Percentiles rank a stretch among this genome's conserved stretches.
phyloP scores from a whole-genome alignment of 2,888 invertebrate genomes.

The Chrysotoxum bicinctum region DNA sequence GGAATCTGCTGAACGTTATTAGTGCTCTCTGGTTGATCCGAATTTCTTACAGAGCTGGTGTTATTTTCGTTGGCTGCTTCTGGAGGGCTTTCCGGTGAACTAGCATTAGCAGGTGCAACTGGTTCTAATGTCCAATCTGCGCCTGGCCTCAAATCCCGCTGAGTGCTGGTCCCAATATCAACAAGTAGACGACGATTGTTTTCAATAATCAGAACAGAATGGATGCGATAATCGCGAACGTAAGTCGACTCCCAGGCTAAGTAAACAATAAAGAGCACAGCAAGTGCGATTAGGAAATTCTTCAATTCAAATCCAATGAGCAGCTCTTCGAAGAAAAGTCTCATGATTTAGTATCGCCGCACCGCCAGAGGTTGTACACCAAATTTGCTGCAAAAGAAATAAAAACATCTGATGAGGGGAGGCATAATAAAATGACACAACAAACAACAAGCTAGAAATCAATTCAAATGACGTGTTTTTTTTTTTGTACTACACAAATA shows the following conservation, averaged over 20 bases:
- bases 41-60: neutral
- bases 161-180: constrained; percentile 56
- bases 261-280: constrained; percentile 83
- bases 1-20: constrained; percentile 61
- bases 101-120: constrained; percentile 14
- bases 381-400: constrained; percentile 40
- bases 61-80: constrained; percentile 57
- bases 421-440: constrained; percentile 28
- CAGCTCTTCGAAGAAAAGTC: constrained; percentile 68
- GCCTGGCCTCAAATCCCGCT: constrained; percentile 31
- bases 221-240: constrained; percentile 74
- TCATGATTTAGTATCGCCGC: constrained; percentile 62
- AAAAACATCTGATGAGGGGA: constrained; percentile 36
- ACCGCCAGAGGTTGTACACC: constrained; percentile 26
- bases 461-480: constrained; percentile 50
- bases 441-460: constrained; percentile 17
- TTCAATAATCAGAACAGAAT: constrained; percentile 74
- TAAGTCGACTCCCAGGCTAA: constrained; percentile 90
- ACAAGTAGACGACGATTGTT: constrained; percentile 71
- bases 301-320: constrained; percentile 82
- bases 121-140: constrained; percentile 42
- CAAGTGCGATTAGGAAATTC: constrained; percentile 86
- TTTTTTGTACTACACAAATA: constrained; percentile 23
- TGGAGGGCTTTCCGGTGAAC: neutral
- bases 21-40: neutral